Evolutionary conservation across 2,113 vertebrate species (phyloP).

Genomic region (Chroicocephalus ridibundus): DNA sequence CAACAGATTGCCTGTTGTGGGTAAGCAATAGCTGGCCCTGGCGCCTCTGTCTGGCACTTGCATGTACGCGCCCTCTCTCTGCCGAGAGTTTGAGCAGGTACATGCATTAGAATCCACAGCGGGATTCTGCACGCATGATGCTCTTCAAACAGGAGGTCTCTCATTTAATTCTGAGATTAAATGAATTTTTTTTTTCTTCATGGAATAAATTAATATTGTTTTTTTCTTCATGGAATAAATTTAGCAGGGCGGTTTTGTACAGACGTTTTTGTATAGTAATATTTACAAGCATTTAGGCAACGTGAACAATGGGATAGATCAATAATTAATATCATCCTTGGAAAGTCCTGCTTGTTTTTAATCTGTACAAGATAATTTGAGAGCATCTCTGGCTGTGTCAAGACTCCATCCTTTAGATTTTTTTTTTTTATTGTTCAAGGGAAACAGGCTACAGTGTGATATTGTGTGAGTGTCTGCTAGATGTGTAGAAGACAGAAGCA

Average conservation of each 20-base stretch:
- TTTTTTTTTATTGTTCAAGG: neutral
- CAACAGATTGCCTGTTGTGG: constrained; percentile 15
- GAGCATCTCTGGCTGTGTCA: neutral
- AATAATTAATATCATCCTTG: neutral
- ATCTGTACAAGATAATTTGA: neutral
- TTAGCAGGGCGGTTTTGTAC: neutral
- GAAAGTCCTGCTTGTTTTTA: constrained; percentile 2
- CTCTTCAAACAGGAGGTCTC: neutral
- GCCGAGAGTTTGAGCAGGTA: neutral
- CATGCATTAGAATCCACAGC: neutral
- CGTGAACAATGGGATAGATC: neutral
- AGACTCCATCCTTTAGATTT: neutral
- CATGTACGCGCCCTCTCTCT: neutral
- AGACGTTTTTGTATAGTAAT: neutral
- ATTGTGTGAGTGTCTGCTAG: neutral
- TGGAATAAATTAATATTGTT: neutral
- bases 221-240: neutral
- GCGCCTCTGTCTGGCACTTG: neutral
- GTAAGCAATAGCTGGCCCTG: neutral
- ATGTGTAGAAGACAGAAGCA: neutral
- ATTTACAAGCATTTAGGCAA: neutral
- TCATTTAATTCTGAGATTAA: neutral
- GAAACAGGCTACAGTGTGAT: neutral
- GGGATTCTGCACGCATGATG: neutral
- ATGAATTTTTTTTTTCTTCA: neutral